Conservation (phyloP, 2,797 vertebrate genomes). For the Labeo calbasu region DNA sequence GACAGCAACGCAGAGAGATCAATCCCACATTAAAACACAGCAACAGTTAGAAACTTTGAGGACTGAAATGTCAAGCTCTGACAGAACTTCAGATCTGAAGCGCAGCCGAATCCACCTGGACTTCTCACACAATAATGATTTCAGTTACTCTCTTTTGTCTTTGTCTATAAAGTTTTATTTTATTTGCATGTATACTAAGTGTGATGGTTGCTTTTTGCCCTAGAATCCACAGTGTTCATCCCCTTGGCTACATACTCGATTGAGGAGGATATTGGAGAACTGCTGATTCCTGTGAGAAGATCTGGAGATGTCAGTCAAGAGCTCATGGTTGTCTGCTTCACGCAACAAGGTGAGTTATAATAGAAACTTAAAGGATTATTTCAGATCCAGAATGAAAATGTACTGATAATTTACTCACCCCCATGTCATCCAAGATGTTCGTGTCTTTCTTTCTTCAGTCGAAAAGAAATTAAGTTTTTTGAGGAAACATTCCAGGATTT, state of each 20-base stretch:
- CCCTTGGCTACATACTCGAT: slow-evolving; percentile 83
- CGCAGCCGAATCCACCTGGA: background rate
- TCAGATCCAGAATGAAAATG: no score
- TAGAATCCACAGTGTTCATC: slow-evolving; percentile 93
- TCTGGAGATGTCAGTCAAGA: slow-evolving; percentile 90
- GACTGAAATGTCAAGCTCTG: background rate
- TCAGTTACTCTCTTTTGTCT: background rate
- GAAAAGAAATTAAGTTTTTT: no score
- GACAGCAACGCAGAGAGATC: slow-evolving; percentile 9
- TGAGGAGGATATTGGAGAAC: slow-evolving; percentile 90
- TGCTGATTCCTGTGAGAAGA: slow-evolving; percentile 88
- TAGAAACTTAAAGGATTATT: background rate
- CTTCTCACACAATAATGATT: background rate
- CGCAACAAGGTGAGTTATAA: slow-evolving; percentile 86
- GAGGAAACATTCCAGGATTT: no score
- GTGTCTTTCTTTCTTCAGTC: no score
- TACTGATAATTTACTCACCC: no score
- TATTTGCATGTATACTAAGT: background rate
- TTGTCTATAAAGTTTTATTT: background rate
- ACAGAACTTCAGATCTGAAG: background rate
- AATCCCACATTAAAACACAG: background rate
- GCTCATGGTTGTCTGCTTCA: slow-evolving; percentile 93
- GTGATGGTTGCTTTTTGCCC: background rate
- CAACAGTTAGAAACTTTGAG: background rate
- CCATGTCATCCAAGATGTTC: no score